Conservation (phyloP, 2,888 invertebrate genomes). For the Marasmarcha lunaedactyla region DNA sequence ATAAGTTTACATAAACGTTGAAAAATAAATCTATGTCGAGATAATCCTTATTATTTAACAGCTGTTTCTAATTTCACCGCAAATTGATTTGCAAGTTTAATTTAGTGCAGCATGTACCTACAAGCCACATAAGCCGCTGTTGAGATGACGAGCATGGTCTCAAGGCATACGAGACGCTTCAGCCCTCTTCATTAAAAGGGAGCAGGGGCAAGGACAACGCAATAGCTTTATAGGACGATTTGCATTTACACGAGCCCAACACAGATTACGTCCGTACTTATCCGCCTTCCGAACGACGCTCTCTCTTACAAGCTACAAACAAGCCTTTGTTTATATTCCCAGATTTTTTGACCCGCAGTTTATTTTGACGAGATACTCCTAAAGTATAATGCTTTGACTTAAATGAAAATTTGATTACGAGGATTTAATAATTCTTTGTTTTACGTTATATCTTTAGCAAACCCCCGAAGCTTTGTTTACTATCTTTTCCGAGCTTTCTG, state of each 20-base stretch:
- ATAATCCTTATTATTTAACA: constrained; percentile 17
- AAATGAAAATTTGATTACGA: constrained; percentile 13
- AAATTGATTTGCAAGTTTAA: constrained; percentile 51
- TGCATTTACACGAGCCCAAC: constrained; percentile 68
- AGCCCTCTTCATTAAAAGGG: constrained; percentile 55
- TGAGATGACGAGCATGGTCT: constrained; percentile 54
- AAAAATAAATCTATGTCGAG: too few species aligned
- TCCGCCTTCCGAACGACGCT: constrained; percentile 58
- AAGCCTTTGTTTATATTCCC: constrained; percentile 62
- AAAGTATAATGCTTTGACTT: constrained; percentile 39
- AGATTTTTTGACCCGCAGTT: constrained; percentile 61
- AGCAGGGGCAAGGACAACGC: constrained; percentile 27
- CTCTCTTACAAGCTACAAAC: constrained; percentile 42
- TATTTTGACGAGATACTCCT: constrained; percentile 53
- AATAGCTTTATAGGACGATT: constrained; percentile 67
- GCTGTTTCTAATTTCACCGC: constrained; percentile 33
- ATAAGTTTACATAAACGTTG: too few species aligned
- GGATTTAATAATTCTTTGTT: not conserved
- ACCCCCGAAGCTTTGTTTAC: too few species aligned
- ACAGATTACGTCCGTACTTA: constrained; percentile 66
- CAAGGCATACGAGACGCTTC: constrained; percentile 43
- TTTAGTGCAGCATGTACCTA: constrained; percentile 43
- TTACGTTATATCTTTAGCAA: not conserved
- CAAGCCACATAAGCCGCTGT: constrained; percentile 46
- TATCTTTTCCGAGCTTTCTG: not conserved